These are phyloP conservation scores for Varanus komodoensis DNA, from an alignment of 2,113 vertebrate species.

Conservation along the genomic window DNA sequence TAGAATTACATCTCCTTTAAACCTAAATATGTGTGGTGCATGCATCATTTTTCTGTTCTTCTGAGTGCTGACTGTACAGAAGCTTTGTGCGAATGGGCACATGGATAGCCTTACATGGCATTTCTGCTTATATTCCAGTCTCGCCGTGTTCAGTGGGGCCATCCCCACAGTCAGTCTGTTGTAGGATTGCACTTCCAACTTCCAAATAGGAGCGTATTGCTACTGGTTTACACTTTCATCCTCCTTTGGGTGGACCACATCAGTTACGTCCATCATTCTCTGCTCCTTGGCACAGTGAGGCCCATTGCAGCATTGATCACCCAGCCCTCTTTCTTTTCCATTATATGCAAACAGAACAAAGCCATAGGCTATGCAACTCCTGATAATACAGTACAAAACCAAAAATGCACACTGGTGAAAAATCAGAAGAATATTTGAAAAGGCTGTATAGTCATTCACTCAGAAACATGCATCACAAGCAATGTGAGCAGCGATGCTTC, in stretches of 20 bases:
- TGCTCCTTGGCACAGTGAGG: background rate
- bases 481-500: no score
- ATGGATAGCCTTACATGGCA: background rate
- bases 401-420: no score
- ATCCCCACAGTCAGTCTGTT: background rate
- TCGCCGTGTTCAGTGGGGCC: background rate
- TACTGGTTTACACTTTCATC: background rate
- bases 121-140: background rate
- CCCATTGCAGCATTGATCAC: background rate
- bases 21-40: slow-evolving; percentile 58
- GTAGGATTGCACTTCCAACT: background rate
- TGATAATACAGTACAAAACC: no score
- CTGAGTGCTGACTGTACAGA: slow-evolving; percentile 32
- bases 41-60: slow-evolving; percentile 28
- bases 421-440: no score
- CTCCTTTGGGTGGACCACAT: background rate
- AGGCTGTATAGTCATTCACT: no score
- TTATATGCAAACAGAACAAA: background rate
- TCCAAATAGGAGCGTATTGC: background rate
- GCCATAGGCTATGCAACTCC: no score
- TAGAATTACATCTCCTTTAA: slow-evolving; percentile 62
- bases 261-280: background rate
- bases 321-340: background rate
- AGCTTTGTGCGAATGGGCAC: slow-evolving; percentile 1
- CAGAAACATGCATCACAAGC: no score